Percentiles rank a stretch among this genome's conserved stretches.
Conservation (phyloP, 1,140 invertebrate genomes). For the Hydropsyche tenuis region DNA sequence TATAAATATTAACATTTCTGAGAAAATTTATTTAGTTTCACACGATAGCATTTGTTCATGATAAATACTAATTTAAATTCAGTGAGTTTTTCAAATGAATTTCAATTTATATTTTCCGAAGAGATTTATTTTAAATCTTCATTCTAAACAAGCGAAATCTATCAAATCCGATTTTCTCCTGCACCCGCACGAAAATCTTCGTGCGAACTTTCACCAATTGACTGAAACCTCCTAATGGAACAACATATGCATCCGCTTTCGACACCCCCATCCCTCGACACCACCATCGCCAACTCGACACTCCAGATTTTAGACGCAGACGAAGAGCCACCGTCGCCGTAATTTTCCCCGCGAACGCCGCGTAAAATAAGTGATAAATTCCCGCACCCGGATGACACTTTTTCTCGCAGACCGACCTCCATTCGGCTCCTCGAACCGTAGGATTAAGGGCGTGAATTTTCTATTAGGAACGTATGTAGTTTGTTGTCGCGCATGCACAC, state of each 20-base stretch:
- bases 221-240: slow-evolving; percentile 4
- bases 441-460: slow-evolving; percentile 36
- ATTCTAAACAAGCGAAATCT: too few species aligned
- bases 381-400: not conserved
- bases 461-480: slow-evolving; percentile 38
- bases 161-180: slow-evolving; percentile 1
- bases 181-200: not conserved
- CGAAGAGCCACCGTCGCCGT: not conserved
- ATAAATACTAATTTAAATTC: too few species aligned
- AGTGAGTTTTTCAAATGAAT: too few species aligned
- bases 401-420: not conserved
- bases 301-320: too few species aligned
- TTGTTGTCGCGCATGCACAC: slow-evolving; percentile 45
- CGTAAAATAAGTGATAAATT: slow-evolving; percentile 15
- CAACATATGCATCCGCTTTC: not conserved
- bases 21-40: too few species aligned
- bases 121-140: too few species aligned
- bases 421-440: slow-evolving; percentile 9
- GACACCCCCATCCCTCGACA: not conserved
- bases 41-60: too few species aligned
- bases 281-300: too few species aligned
- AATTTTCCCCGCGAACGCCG: slow-evolving; percentile 7
- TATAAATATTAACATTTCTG: too few species aligned
- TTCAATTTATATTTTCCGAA: too few species aligned
- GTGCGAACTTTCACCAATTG: slow-evolving; percentile 11